Conservation (phyloP, 2,113 vertebrate genomes). For the Oriolus oriolus region DNA sequence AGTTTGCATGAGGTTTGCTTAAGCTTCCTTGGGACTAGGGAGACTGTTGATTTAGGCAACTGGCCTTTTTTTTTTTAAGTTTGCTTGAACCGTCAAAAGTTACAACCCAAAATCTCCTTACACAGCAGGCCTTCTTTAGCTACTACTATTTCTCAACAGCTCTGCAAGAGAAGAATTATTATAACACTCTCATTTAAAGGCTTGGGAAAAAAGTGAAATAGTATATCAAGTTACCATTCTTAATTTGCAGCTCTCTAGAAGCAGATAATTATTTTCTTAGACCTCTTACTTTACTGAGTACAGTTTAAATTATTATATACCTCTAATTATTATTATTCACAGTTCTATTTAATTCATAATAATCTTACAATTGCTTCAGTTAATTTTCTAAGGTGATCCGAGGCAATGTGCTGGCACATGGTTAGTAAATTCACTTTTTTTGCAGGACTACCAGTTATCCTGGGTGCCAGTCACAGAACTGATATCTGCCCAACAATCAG, state of each 20-base stretch:
- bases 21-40: slow-evolving; percentile 1
- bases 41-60: slow-evolving; percentile 38
- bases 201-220: not conserved
- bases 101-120: slow-evolving; percentile 18
- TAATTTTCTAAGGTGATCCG: not conserved
- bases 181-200: not conserved
- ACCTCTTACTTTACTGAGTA: not conserved
- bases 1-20: slow-evolving; percentile 13
- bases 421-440: not conserved
- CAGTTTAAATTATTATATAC: not conserved
- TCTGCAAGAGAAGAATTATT: not conserved
- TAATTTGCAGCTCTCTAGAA: not conserved
- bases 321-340: not conserved
- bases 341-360: not conserved
- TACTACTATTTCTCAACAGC: slow-evolving; percentile 7
- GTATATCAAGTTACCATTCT: not conserved
- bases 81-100: slow-evolving; percentile 37
- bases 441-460: slow-evolving; percentile 78
- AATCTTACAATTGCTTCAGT: not conserved
- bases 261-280: not conserved
- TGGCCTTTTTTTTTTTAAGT: not conserved
- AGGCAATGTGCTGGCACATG: not conserved
- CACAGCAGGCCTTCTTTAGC: not conserved
- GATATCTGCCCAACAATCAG: slow-evolving; percentile 77
- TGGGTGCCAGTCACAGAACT: slow-evolving; percentile 69